Evolutionary conservation across 2,797 vertebrate genomes (phyloP), one percentile per base, ranked within the genome.

Genomic region (Crenichthys baileyi): DNA sequence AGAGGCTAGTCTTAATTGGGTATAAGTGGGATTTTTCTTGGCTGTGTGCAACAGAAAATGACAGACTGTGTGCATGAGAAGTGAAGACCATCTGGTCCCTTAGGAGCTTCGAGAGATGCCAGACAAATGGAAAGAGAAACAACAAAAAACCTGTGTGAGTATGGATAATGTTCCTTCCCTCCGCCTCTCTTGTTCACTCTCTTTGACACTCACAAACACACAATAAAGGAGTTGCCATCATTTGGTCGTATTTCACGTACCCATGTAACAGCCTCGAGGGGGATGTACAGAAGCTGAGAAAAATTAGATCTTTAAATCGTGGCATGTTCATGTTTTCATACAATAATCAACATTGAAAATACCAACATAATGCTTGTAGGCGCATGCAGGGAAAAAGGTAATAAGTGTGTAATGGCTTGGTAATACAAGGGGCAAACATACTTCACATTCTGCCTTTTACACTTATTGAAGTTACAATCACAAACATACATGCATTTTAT

Each of bases 21-120:
- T 88, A 85, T 92, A 94, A 94, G 91, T 92, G 89, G 90, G 88
- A 93, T 93, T 93, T 94, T 92, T 93, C 88, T 92, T 94, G 91
- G 91, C 91, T 79, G 80, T 73, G 79, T 79, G 81, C 83, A 83
- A 92, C 87, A 91, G 78, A 93, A 93, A 93, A 93, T 92, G 93
- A 92, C 93, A 94, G 90, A 91, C 89, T 91, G 87, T 78, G 85
- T 31, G 79, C 87, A 87, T 86, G 88, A 94, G 89, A 92, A 93
- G 92, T 90, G 89, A 91, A 91, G 91, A 91, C 92, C 93, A 93
- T 93, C 93, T 93, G 94, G 88, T 93, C 94, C 92, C 94, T 87
- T 61, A 82, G 90, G 93, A 94, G 88, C 83, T 6, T 73, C 87
- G 85, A 79, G 83, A 85, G 85, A 88, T 85, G 91, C 85, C 89